phyloP scores from a whole-genome alignment of 30 jellyfish, hydroid and myxozoan species.

The Turritopsis dohrnii region DNA sequence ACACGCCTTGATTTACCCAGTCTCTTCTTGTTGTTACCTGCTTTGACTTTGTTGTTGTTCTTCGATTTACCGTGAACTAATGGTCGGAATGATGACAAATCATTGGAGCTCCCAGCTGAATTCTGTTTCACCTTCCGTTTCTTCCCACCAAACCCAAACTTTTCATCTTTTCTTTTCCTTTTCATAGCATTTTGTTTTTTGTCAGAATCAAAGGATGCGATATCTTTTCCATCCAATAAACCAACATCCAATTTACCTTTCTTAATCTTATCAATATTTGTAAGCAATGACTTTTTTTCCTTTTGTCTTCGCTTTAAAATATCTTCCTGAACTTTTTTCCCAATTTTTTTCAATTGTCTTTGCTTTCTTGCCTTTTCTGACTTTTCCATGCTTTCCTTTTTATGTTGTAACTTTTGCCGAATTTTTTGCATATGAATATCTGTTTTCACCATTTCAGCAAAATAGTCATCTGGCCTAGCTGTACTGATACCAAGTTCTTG shows the following conservation, averaged over 20 bases:
- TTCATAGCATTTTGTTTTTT: not conserved
- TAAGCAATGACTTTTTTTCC: conserved; percentile 75
- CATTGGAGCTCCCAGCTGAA: conserved; percentile 66
- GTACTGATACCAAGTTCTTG: conserved; percentile 61
- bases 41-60: conserved; percentile 5
- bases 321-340: conserved; percentile 90
- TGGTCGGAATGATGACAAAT: conserved; percentile 68
- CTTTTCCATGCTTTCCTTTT: conserved; percentile 67
- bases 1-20: too few relatives aligned
- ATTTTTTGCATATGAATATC: conserved; percentile 98
- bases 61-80: conserved; percentile 62
- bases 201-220: not conserved
- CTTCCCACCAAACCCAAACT: conserved; percentile 90
- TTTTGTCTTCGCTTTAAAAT: conserved; percentile 75
- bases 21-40: too few relatives aligned
- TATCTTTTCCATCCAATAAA: not conserved
- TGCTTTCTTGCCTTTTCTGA: conserved; percentile 91
- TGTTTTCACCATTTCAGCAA: conserved; percentile 98
- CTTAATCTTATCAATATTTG: conserved; percentile 72
- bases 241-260: conserved; percentile 23
- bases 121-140: conserved; percentile 61
- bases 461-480: conserved; percentile 89
- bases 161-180: conserved; percentile 45
- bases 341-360: conserved; percentile 82
- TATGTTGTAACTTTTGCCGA: conserved; percentile 61